These are phyloP conservation scores for Atta colombica DNA, from an alignment of 1,140 invertebrate genomes.

Conservation along the genomic window DNA sequence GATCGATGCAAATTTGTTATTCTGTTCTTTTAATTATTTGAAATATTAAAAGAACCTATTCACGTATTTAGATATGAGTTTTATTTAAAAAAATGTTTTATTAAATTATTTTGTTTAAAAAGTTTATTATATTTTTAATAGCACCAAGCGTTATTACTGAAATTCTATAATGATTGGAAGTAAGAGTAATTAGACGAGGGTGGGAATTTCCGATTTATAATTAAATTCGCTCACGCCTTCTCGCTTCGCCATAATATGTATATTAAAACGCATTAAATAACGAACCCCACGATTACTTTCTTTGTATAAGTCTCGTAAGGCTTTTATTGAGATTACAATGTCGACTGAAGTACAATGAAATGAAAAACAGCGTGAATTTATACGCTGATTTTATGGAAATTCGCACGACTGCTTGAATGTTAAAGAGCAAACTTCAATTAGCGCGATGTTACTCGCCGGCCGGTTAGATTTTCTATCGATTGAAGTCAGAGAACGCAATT, in stretches of 20 bases:
- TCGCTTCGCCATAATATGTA: not conserved
- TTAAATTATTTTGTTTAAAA: too few relatives aligned
- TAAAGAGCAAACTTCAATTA: conserved; percentile 36
- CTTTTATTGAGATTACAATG: conserved; percentile 14
- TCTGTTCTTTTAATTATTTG: not conserved
- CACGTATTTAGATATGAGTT: not conserved
- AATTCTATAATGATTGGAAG: not conserved
- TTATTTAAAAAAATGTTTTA: not conserved
- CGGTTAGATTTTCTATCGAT: conserved; percentile 32
- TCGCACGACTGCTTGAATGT: conserved; percentile 2
- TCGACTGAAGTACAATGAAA: conserved; percentile 40
- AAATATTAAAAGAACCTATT: not conserved
- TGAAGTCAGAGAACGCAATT: not conserved
- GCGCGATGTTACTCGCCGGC: not conserved
- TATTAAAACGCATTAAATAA: not conserved
- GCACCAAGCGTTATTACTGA: not conserved
- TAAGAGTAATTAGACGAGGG: not conserved
- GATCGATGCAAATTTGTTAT: too few relatives aligned
- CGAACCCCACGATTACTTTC: conserved; percentile 24
- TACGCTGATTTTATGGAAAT: conserved; percentile 27
- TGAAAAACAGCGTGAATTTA: conserved; percentile 33
- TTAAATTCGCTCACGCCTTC: not conserved
- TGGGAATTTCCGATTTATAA: conserved; percentile 9
- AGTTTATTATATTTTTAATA: not conserved
- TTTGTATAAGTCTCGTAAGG: conserved; percentile 28